Conservation (phyloP, 2,113 vertebrate species). For the Brienomyrus brachyistius region DNA sequence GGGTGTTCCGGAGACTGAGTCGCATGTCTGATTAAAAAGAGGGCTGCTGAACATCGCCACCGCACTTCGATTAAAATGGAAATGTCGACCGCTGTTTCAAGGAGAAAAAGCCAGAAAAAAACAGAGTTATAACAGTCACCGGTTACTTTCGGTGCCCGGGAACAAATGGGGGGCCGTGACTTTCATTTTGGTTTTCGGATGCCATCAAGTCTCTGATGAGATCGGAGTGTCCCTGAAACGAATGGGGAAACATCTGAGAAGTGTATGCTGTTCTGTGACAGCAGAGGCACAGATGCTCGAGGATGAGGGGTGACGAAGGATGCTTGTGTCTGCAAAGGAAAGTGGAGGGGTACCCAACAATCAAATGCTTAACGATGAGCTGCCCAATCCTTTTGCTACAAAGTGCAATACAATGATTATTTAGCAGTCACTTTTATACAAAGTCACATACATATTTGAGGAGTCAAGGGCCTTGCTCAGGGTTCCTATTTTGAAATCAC, state of each 20-base stretch:
- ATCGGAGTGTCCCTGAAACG: background rate
- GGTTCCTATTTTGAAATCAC: background rate
- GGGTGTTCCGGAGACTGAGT: background rate
- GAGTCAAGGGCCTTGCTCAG: background rate
- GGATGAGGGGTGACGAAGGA: background rate
- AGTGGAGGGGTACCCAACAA: background rate
- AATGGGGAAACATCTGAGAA: background rate
- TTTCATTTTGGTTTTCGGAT: background rate
- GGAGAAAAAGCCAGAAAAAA: constrained; percentile 36
- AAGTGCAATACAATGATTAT: background rate
- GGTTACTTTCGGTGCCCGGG: background rate
- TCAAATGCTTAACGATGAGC: background rate
- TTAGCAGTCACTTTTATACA: background rate
- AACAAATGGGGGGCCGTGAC: background rate
- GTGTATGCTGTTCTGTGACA: background rate
- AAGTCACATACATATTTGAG: background rate
- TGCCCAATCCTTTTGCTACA: background rate
- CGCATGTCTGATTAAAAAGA: background rate
- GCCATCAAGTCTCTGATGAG: background rate
- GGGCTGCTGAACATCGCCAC: constrained; percentile 1
- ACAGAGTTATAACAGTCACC: constrained; percentile 5
- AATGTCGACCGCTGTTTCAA: constrained; percentile 26
- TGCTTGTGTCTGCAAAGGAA: background rate
- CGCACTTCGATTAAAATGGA: constrained; percentile 44
- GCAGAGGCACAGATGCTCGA: background rate